These are phyloP conservation scores for Thalpophila matura DNA, from an alignment of 2,888 invertebrate species.

Conservation along the genomic window DNA sequence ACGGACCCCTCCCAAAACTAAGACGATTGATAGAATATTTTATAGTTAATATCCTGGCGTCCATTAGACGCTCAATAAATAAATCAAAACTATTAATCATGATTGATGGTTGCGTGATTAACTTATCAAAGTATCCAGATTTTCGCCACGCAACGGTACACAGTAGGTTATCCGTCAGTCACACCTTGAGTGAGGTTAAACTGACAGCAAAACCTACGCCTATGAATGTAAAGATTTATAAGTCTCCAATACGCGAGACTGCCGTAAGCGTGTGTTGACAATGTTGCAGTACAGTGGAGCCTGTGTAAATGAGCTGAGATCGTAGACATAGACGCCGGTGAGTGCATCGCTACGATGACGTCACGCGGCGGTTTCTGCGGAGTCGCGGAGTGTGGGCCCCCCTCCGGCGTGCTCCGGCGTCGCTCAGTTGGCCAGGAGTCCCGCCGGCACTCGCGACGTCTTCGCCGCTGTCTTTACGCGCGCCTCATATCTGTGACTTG, in stretches of 20 bases:
- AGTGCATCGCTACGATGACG: slow-evolving; percentile 24
- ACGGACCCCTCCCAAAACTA: neutral
- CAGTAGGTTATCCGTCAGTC: too few species aligned
- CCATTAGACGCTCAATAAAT: too few species aligned
- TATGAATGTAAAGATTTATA: neutral
- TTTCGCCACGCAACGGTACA: too few species aligned
- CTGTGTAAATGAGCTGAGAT: neutral
- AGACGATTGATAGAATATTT: too few species aligned
- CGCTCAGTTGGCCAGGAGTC: slow-evolving; percentile 13
- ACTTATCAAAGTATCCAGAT: too few species aligned
- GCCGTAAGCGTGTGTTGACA: neutral
- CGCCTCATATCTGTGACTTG: neutral
- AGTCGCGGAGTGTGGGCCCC: slow-evolving; percentile 33
- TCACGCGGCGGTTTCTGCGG: slow-evolving; percentile 40
- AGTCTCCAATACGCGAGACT: too few species aligned
- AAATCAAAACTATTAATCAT: too few species aligned
- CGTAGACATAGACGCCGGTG: neutral
- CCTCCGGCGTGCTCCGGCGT: slow-evolving; percentile 6
- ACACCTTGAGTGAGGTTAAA: too few species aligned
- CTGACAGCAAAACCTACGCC: too few species aligned
- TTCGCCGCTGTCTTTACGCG: slow-evolving; percentile 23
- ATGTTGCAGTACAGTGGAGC: neutral
- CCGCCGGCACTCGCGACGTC: slow-evolving; percentile 22
- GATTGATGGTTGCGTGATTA: too few species aligned
- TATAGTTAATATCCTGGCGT: too few species aligned